phyloP scores from a whole-genome alignment of 2,888 invertebrate species.

The Dynastes grantii region DNA sequence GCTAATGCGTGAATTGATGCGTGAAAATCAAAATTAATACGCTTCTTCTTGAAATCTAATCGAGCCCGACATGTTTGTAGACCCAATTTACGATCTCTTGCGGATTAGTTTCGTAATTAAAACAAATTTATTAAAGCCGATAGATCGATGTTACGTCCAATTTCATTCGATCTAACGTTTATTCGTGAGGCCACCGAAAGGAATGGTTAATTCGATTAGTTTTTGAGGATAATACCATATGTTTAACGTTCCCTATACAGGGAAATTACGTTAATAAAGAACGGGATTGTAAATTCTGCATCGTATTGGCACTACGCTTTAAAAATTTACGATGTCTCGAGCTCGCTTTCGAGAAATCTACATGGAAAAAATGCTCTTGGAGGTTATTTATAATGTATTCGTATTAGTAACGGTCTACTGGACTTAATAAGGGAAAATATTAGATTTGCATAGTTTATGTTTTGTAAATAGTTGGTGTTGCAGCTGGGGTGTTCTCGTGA shows the following conservation, averaged over 20 bases:
- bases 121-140: slow-evolving; percentile 23
- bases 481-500: not conserved
- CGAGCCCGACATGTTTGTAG: not conserved
- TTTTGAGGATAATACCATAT: not conserved
- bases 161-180: no score
- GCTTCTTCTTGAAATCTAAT: not conserved
- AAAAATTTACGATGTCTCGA: not conserved
- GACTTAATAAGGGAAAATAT: slow-evolving; percentile 40
- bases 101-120: slow-evolving; percentile 38
- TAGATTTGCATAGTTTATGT: slow-evolving; percentile 38
- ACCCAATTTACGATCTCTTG: not conserved
- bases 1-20: not conserved
- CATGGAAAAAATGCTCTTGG: not conserved
- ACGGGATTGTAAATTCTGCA: no score
- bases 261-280: no score
- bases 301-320: not conserved
- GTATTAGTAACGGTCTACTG: slow-evolving; percentile 40
- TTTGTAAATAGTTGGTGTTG: slow-evolving; percentile 22
- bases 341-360: not conserved
- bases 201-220: no score
- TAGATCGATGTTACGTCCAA: not conserved
- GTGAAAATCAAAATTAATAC: not conserved
- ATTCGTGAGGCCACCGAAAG: no score
- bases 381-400: slow-evolving; percentile 28
- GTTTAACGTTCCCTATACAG: not conserved